Evolutionary conservation across 1,140 invertebrate species (phyloP).

Genomic region (Agrilus planipennis): DNA sequence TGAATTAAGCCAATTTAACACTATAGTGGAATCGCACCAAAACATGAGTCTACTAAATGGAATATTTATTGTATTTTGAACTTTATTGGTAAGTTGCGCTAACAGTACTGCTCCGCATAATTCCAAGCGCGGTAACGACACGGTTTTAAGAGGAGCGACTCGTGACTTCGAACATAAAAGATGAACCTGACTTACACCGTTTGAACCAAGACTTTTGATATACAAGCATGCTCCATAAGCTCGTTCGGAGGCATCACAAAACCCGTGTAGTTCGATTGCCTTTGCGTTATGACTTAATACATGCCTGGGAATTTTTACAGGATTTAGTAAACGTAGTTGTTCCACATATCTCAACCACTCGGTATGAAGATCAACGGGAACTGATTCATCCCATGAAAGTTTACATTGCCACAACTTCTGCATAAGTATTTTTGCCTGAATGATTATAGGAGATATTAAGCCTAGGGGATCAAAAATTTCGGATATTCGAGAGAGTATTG

Average conservation of each 20-base stretch:
- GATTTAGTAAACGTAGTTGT: slow-evolving; percentile 2
- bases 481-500: no score
- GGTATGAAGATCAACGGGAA: slow-evolving; percentile 3
- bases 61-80: slow-evolving; percentile 16
- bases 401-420: not conserved
- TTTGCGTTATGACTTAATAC: not conserved
- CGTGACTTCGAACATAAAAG: slow-evolving; percentile 16
- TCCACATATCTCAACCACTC: not conserved
- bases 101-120: slow-evolving; percentile 25
- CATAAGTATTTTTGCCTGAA: not conserved
- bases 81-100: slow-evolving; percentile 14
- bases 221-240: slow-evolving; percentile 24
- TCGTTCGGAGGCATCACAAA: slow-evolving; percentile 25
- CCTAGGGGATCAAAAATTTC: not conserved
- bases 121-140: slow-evolving; percentile 18
- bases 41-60: slow-evolving; percentile 9
- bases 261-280: slow-evolving; percentile 23
- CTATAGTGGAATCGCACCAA: slow-evolving; percentile 12
- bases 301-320: slow-evolving; percentile 1
- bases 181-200: slow-evolving; percentile 6
- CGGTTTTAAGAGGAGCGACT: slow-evolving; percentile 18
- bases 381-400: slow-evolving; percentile 4
- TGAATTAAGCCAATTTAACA: slow-evolving; percentile 11
- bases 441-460: not conserved
- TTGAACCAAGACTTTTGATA: slow-evolving; percentile 14